Base-by-base conservation (phyloP, 1,140 invertebrate genomes). In the Megalopta genalis region DNA sequence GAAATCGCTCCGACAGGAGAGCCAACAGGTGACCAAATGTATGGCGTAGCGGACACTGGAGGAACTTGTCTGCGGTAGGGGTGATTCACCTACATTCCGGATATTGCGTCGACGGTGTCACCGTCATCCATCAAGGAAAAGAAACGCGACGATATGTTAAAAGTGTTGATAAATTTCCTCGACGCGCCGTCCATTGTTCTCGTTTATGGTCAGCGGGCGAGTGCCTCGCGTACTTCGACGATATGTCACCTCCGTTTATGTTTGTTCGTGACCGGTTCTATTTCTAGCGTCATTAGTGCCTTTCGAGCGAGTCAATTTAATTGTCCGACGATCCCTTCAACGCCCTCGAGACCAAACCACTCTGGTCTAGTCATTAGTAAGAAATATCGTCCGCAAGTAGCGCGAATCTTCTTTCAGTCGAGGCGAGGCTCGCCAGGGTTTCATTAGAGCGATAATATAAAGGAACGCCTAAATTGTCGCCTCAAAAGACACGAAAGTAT, bases 201-300 rank as follows among this genome's bases (percentile, higher is more conserved):
- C 8, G n/a, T 78, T 83, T 52, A 32, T 65, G 37, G 39, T 21
- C 49, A 42, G 52, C 64, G 42, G 66, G 65, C 59, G 46, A 49
- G 54, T 39, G n/a, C n/a, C 21, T 25, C 52, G 66, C 39, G 46
- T 25, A 42, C 62, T 83, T 84, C 80, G 52, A 8, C n/a, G 32
- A 16, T 69, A 69, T 16, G 66, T 77, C 57, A 77, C 59, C 54
- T 27, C 25, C 71, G 67, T 75, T 80, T 62, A 85, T 57, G 67
- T 75, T 76, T 49, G 60, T 66, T 83, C 62, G 52, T 59, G 72
- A 81, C 77, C 82, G 76, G 71, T 42, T 49, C 63, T 77, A 72
- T 80, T 77, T 85, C 73, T 66, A 80, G 25, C 57, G 23, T 66
- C 60, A 49, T 65, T 42, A 75, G 49, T n/a, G 59, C 32, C 37